A percentile compares a stretch with the other conserved stretches of the same genome.
Conservation (phyloP, 2,113 vertebrate genomes). For the Reinhardtius hippoglossoides region DNA sequence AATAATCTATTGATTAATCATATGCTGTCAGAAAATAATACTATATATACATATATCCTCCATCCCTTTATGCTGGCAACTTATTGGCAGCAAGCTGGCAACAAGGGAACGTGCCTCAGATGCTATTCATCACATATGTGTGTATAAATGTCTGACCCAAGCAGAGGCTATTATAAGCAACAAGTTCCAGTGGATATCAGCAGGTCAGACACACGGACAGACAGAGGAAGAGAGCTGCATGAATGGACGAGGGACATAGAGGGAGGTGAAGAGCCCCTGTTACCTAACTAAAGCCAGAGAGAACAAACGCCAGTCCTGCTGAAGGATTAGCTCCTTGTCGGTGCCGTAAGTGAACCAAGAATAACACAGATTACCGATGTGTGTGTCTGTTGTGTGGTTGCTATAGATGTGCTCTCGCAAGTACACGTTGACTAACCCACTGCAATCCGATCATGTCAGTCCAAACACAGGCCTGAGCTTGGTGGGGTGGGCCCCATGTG, state of each 20-base stretch:
- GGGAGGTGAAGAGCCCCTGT: constrained; percentile 54
- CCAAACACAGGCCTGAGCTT: constrained; percentile 21
- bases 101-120: constrained; percentile 62
- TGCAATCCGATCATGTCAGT: constrained; percentile 13
- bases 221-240: constrained; percentile 50
- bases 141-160: constrained; percentile 77
- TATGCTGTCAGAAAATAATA: background rate
- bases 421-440: constrained; percentile 31
- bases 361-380: constrained; percentile 77
- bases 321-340: constrained; percentile 73
- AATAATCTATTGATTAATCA: too few relatives aligned
- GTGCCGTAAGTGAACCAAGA: constrained; percentile 80
- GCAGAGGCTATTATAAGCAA: constrained; percentile 82
- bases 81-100: constrained; percentile 27
- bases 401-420: constrained; percentile 32
- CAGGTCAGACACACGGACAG: constrained; percentile 31
- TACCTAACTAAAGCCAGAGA: constrained; percentile 74
- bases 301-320: constrained; percentile 62
- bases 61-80: constrained; percentile 10
- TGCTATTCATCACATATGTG: constrained; percentile 59
- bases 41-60: background rate
- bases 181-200: constrained; percentile 46
- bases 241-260: constrained; percentile 70
- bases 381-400: constrained; percentile 38
- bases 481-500: background rate